Percentiles rank a stretch among this genome's conserved stretches.
Conservation (phyloP, 2,113 vertebrate genomes). For the Paradoxurus hermaphroditus region DNA sequence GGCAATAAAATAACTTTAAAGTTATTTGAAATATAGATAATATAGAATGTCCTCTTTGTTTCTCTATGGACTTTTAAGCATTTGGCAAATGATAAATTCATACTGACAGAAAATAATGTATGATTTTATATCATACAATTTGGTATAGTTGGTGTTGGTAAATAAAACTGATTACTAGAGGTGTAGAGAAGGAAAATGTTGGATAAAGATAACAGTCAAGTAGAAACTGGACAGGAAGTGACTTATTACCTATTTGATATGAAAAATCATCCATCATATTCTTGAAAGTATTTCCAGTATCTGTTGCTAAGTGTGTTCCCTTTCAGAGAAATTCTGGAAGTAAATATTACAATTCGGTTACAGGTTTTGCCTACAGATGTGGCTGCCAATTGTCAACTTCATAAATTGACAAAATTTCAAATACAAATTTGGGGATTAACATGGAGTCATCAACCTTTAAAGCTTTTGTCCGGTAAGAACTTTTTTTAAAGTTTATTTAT, state of each 20-base stretch:
- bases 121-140: conserved; percentile 12
- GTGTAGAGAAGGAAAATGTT: too few relatives aligned
- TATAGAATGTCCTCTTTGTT: background rate
- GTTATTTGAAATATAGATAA: background rate
- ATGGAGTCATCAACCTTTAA: background rate
- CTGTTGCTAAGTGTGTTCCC: background rate
- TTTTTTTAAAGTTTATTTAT: background rate
- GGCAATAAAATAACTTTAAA: conserved; percentile 11
- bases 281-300: conserved; percentile 38
- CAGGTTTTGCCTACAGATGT: background rate
- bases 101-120: background rate
- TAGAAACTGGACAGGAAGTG: background rate
- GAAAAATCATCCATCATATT: conserved; percentile 27
- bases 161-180: background rate
- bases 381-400: background rate
- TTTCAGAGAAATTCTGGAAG: conserved; percentile 21
- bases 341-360: background rate
- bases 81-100: conserved; percentile 17
- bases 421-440: background rate
- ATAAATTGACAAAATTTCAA: conserved; percentile 23
- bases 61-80: background rate
- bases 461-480: background rate
- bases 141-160: background rate
- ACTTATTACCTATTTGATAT: conserved; percentile 30
- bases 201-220: background rate